Conservation (phyloP, 2,888 invertebrate genomes). For the Thecophora atra region DNA sequence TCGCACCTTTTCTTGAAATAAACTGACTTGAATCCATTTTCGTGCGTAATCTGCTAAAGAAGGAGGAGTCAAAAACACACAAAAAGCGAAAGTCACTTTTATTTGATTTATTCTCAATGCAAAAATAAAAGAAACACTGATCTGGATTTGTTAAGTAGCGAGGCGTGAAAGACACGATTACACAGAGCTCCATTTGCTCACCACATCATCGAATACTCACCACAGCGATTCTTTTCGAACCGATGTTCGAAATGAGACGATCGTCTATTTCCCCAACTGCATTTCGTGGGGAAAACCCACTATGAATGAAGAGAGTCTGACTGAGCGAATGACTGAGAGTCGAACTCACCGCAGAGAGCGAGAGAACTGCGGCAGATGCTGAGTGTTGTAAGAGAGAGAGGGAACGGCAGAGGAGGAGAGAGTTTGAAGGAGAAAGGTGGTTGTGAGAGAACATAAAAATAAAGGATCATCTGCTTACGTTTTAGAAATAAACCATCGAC, state of each 20-base stretch:
- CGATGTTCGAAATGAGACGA: neutral
- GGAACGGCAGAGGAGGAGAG: neutral
- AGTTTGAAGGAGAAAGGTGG: neutral
- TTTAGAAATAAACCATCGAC: no score
- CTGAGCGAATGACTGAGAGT: neutral
- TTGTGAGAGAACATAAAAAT: neutral
- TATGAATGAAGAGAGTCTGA: neutral
- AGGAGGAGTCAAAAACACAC: slow-evolving; percentile 13
- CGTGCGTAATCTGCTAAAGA: neutral
- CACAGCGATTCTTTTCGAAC: neutral
- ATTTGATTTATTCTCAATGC: neutral
- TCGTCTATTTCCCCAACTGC: no score
- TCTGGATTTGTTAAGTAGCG: neutral
- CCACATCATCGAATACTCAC: slow-evolving; percentile 2
- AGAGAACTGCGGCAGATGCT: neutral
- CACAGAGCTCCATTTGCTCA: neutral
- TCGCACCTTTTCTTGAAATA: neutral
- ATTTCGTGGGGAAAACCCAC: no score
- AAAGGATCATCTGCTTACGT: no score
- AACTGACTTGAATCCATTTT: neutral
- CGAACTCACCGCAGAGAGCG: neutral
- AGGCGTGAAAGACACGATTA: slow-evolving; percentile 5
- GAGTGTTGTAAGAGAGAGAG: no score
- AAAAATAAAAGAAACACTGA: neutral
- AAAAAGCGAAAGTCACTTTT: slow-evolving; percentile 1